Evolutionary conservation across 2,888 invertebrate species (phyloP).

Genomic region (Pammene aurita): DNA sequence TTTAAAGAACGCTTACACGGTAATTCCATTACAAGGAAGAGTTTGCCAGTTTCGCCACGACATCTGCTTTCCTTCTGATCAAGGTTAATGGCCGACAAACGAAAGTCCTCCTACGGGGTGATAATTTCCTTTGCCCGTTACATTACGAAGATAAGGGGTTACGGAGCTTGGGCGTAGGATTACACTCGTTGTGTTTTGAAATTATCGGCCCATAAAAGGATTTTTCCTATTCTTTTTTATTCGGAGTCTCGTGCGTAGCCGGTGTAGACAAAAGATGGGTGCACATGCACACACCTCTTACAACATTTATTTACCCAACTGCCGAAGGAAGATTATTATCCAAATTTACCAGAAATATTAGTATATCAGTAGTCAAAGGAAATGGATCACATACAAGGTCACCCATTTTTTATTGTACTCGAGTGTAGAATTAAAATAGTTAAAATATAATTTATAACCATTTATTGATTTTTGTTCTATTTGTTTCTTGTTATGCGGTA

Average conservation of each 20-base stretch:
- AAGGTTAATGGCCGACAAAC: constrained; percentile 58
- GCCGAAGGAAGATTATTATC: too few relatives aligned
- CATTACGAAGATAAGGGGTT: constrained; percentile 44
- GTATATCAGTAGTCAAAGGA: too few relatives aligned
- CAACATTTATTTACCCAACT: too few relatives aligned
- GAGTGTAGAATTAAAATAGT: too few relatives aligned
- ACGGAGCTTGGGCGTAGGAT: background rate
- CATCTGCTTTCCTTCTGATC: constrained; percentile 56
- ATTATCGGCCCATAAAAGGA: background rate
- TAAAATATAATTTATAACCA: too few relatives aligned
- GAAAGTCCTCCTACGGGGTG: constrained; percentile 52
- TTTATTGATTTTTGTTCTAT: too few relatives aligned
- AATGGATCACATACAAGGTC: too few relatives aligned
- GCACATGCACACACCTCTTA: background rate
- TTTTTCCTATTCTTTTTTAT: background rate
- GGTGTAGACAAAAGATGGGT: background rate
- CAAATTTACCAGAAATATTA: too few relatives aligned
- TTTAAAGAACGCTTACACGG: constrained; percentile 53
- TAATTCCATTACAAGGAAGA: constrained; percentile 54
- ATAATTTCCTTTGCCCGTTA: constrained; percentile 47
- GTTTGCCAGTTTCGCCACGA: constrained; percentile 49
- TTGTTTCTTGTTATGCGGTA: too few relatives aligned
- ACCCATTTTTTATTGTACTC: too few relatives aligned
- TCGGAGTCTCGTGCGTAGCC: background rate
- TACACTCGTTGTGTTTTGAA: background rate